Evolutionary conservation across 2,113 vertebrate genomes (phyloP).

Genomic region (Bubo scandiacus): DNA sequence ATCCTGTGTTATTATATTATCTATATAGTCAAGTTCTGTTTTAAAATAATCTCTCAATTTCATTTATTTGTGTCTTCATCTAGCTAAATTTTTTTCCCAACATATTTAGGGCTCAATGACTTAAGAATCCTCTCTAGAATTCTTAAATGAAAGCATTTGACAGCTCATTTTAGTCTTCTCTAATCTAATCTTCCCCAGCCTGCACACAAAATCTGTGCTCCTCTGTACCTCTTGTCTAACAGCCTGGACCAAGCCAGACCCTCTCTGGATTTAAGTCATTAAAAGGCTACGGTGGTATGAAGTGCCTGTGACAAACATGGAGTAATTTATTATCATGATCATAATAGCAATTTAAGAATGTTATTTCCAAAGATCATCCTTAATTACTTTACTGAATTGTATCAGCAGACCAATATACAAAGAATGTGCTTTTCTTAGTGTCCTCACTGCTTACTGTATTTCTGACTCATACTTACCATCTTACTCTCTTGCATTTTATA

Average conservation of each 20-base stretch:
- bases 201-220: not conserved
- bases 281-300: not conserved
- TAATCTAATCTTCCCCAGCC: not conserved
- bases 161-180: slow-evolving; percentile 7
- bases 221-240: not conserved
- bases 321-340: not conserved
- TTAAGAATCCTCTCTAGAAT: not conserved
- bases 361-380: not conserved
- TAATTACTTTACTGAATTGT: not conserved
- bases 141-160: not conserved
- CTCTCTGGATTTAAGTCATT: not conserved
- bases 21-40: not conserved
- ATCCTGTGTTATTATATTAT: not conserved
- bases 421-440: not conserved
- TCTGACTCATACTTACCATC: not conserved
- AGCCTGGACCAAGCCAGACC: not conserved
- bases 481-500: not conserved
- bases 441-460: not conserved
- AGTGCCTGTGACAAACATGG: not conserved
- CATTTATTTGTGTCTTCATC: not conserved
- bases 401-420: not conserved
- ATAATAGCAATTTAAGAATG: not conserved
- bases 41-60: not conserved
- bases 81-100: not conserved
- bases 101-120: not conserved